Evolutionary conservation across 2,888 invertebrate species (phyloP), one percentile per base, ranked within the genome.

Genomic region (Sinodicranocentrus sp.): DNA sequence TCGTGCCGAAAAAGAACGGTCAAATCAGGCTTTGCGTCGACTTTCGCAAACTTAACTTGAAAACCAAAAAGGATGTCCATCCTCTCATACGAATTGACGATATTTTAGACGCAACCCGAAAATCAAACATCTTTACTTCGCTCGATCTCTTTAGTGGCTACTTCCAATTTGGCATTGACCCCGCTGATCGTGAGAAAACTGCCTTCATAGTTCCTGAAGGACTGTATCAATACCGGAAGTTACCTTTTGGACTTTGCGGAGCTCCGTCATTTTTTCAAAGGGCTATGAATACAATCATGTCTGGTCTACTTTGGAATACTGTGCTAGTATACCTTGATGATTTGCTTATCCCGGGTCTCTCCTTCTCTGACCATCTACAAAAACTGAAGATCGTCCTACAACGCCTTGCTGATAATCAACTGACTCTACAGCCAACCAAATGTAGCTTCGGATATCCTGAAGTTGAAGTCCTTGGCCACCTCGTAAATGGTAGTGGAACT

Each of bases 391-490:
- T 21, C 10, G 71, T 86, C 5, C 57, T 86, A 0, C 67, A 48
- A 17, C 10, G 71, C 2, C 21, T 83, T 0, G n/a, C 48, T 13
- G 25, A 65, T 17, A 15, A 48, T 48, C 86, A 88, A 17, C 68
- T 90, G 3, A 89, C 88, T 0, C 59, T 91, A 0, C 89, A 89
- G 52, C 63, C 89, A 0, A 65, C 19, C 0, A 91, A 91, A 85
- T 90, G 90, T 77, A 39, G 82, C 17, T 89, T 90, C 77, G 87
- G 87, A 1, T 68, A 83, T n/a, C 68, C 84, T 2, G 52, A 26
- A 87, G 44, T 90, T 1, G 87, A 88, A 57, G 89, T 89, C 71
- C 75, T 91, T 2, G 90, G 90, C 0, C 90, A 89, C 75, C 2
- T 2, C 2, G 25, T 48, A 5, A 17, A 5, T n/a, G 15, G n/a